Conservation (phyloP, 2,113 vertebrate genomes). For the Oreotragus oreotragus region DNA sequence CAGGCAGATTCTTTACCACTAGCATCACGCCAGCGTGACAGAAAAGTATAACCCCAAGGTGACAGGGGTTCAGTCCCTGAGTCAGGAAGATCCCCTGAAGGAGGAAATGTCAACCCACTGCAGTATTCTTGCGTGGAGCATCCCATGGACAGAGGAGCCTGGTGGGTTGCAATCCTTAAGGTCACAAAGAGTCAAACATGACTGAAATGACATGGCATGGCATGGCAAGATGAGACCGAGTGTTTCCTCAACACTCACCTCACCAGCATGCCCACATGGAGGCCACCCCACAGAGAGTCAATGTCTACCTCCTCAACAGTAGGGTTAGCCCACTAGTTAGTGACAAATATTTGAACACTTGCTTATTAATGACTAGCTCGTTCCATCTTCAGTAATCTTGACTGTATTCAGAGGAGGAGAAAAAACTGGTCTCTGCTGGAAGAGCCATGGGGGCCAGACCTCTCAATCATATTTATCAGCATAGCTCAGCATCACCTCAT, state of each 20-base stretch:
- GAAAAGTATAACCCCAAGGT: too few species aligned
- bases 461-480: not conserved
- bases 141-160: not conserved
- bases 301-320: not conserved
- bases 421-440: too few species aligned
- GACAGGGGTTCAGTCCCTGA: too few species aligned
- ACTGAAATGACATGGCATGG: not conserved
- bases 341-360: not conserved
- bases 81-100: too few species aligned
- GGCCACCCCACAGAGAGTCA: not conserved
- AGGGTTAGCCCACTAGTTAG: too few species aligned
- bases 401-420: not conserved
- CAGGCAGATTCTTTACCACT: too few species aligned
- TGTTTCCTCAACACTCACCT: too few species aligned
- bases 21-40: too few species aligned
- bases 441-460: fast-evolving
- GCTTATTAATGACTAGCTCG: not conserved
- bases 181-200: fast-evolving
- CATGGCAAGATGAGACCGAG: not conserved
- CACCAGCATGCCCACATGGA: fast-evolving
- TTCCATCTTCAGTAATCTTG: not conserved
- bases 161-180: not conserved
- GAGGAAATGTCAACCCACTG: too few species aligned
- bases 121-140: not conserved
- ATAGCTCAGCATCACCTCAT: fast-evolving